A percentile compares a stretch with the other conserved stretches of the same genome.
Evolutionary conservation across 2,888 invertebrate species (phyloP).

Genomic region (Calameuta filiformis): DNA sequence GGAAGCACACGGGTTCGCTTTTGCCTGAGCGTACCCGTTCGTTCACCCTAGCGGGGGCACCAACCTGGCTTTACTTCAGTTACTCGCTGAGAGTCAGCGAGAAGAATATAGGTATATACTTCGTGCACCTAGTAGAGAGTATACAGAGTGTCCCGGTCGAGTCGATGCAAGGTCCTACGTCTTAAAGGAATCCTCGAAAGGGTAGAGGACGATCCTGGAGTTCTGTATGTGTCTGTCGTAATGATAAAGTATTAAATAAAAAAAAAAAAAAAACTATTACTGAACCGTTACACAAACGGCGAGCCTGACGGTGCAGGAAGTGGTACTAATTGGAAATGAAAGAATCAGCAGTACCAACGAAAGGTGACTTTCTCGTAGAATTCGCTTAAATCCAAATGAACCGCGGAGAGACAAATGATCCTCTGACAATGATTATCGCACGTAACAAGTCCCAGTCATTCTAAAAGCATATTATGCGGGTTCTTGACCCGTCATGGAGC

Average conservation of each 20-base stretch:
- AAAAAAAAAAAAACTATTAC: neutral
- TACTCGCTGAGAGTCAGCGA: slow-evolving; percentile 52
- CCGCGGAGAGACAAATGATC: neutral
- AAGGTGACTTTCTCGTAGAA: neutral
- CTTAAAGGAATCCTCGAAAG: neutral
- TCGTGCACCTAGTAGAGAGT: slow-evolving; percentile 51
- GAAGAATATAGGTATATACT: slow-evolving; percentile 17
- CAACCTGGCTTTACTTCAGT: slow-evolving; percentile 66
- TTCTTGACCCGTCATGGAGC: slow-evolving; percentile 39
- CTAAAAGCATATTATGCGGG: slow-evolving; percentile 23
- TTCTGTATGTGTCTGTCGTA: too few relatives aligned
- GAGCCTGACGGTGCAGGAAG: neutral
- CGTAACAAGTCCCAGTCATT: neutral
- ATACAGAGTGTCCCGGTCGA: slow-evolving; percentile 55
- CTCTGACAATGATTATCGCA: neutral
- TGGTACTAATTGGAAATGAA: neutral
- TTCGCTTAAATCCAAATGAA: neutral
- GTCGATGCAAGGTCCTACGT: slow-evolving; percentile 41
- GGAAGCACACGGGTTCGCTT: slow-evolving; percentile 59
- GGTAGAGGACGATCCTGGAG: neutral
- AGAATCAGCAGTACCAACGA: neutral
- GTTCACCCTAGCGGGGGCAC: slow-evolving; percentile 66
- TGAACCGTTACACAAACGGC: neutral
- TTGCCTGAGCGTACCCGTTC: slow-evolving; percentile 62
- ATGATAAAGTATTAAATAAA: neutral